A percentile compares a stretch with the other conserved stretches of the same genome.
phyloP scores from a whole-genome alignment of 2,888 invertebrate species.

The Agrochola macilenta region DNA sequence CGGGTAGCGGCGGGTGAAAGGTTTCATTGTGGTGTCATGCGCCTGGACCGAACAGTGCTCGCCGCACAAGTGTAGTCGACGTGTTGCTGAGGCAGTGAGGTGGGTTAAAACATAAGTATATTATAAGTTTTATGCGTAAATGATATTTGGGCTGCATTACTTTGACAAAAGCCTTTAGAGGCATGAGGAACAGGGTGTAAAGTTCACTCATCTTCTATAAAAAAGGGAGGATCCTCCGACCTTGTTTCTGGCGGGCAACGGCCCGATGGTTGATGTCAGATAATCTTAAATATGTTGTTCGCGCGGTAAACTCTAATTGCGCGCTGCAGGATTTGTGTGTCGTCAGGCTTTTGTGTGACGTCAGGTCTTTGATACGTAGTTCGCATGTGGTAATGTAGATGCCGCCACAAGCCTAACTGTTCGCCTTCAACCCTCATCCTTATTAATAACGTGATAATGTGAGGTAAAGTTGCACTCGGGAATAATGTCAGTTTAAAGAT shows the following conservation, averaged over 20 bases:
- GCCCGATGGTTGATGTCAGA: too few relatives aligned
- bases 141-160: background rate
- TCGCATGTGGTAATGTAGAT: too few relatives aligned
- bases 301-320: too few relatives aligned
- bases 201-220: too few relatives aligned
- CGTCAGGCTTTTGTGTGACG: too few relatives aligned
- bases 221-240: too few relatives aligned
- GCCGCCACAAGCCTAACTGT: too few relatives aligned
- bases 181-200: too few relatives aligned
- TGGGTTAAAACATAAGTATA: constrained; percentile 5
- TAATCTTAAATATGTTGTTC: too few relatives aligned
- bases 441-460: background rate
- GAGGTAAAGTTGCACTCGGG: background rate
- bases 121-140: background rate
- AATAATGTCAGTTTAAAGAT: background rate
- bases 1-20: constrained; percentile 76
- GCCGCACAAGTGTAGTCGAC: constrained; percentile 37
- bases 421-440: background rate
- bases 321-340: too few relatives aligned
- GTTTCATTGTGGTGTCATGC: constrained; percentile 79
- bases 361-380: too few relatives aligned
- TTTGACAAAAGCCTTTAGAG: background rate
- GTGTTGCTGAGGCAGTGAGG: constrained; percentile 30
- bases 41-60: constrained; percentile 40
- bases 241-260: too few relatives aligned